These are phyloP conservation scores for Chrysaora quinquecirrha DNA, from an alignment of 30 jellyfish, hydroid and myxozoan genomes.

Conservation along the genomic window DNA sequence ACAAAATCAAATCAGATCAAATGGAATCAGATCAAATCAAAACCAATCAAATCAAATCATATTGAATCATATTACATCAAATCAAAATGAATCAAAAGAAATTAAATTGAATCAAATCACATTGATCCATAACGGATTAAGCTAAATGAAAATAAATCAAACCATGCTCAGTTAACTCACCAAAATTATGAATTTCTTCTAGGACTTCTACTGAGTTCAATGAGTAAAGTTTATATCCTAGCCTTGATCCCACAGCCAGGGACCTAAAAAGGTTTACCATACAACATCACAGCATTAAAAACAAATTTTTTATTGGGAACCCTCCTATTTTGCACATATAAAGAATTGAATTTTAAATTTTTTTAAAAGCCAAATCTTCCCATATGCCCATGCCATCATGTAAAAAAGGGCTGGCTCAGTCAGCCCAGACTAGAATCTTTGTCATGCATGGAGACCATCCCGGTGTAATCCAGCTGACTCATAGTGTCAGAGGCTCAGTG, in stretches of 20 bases:
- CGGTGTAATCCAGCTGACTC: no score
- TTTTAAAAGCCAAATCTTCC: background rate
- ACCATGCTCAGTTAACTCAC: no score
- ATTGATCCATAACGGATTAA: background rate
- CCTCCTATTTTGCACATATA: background rate
- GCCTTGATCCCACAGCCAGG: slow-evolving; percentile 95
- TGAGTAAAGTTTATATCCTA: slow-evolving; percentile 87
- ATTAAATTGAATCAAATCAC: no score
- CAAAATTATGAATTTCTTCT: slow-evolving; percentile 94
- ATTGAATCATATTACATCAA: no score
- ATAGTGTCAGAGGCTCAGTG: no score
- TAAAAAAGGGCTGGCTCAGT: no score
- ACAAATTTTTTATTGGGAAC: background rate
- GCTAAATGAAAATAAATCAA: background rate
- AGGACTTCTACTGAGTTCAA: slow-evolving; percentile 78
- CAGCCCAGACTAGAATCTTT: background rate
- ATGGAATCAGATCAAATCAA: no score
- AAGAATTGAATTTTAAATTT: no score
- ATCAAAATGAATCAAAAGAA: no score
- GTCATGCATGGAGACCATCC: background rate
- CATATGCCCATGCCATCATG: no score
- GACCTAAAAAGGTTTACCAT: slow-evolving; percentile 64
- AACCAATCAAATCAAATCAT: no score
- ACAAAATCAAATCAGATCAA: no score
- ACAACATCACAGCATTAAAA: background rate